Conservation (phyloP, 53 echinoderm and acorn worm genomes). For the Apostichopus leukothele region DNA sequence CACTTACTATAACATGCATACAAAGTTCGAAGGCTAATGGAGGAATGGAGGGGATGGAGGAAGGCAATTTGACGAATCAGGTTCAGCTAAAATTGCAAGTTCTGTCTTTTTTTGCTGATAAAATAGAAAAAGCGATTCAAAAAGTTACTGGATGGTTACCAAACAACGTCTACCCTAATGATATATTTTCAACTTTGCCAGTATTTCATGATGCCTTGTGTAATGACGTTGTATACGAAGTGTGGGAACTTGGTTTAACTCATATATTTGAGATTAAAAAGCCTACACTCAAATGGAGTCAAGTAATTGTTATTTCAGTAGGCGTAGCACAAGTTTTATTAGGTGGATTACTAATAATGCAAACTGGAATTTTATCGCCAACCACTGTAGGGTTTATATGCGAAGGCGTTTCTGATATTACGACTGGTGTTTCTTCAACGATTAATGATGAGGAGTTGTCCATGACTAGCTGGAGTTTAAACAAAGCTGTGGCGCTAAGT, state of each 20-base stretch:
- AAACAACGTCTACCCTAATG: neutral
- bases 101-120: neutral
- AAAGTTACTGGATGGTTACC: neutral
- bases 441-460: neutral
- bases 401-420: neutral
- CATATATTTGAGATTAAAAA: neutral
- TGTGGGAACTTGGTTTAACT: neutral
- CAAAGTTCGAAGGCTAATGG: neutral
- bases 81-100: neutral
- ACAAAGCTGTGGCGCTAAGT: neutral
- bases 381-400: neutral
- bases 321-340: neutral
- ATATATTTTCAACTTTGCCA: neutral
- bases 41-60: neutral
- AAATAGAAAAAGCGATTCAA: neutral
- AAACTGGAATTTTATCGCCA: neutral
- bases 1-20: neutral
- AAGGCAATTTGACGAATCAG: neutral
- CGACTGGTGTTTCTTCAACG: neutral
- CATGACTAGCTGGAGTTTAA: neutral
- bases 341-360: neutral
- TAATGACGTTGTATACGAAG: neutral
- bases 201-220: neutral
- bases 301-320: neutral
- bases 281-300: neutral